phyloP scores from a whole-genome alignment of 2,113 vertebrate genomes.

The Apteryx owenii region DNA sequence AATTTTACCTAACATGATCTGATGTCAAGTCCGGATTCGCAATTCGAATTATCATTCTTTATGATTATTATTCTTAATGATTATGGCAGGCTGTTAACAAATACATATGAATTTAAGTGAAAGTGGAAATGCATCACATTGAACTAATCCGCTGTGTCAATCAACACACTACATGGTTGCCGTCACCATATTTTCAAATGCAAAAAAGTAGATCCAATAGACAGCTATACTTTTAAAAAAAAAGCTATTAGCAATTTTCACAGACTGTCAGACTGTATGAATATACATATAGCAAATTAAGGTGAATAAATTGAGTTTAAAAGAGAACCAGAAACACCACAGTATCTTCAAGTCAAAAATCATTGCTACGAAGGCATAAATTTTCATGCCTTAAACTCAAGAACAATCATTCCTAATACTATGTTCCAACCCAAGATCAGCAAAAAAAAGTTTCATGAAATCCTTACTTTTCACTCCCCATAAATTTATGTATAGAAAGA shows the following conservation, averaged over 20 bases:
- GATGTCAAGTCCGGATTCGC: neutral
- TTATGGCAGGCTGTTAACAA: neutral
- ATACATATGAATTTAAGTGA: no score
- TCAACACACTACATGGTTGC: neutral
- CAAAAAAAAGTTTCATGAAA: neutral
- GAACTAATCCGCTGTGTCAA: neutral
- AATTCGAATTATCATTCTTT: fast-evolving
- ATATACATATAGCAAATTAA: neutral
- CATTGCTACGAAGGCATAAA: neutral
- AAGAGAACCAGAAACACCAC: neutral
- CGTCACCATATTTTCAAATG: neutral
- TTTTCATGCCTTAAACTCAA: neutral
- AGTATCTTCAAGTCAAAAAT: neutral
- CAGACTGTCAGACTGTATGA: neutral
- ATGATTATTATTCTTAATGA: no score
- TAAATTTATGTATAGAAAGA: neutral
- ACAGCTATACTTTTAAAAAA: fast-evolving
- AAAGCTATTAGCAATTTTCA: neutral
- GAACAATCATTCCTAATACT: neutral
- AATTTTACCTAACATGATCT: fast-evolving
- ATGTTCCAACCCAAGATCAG: neutral
- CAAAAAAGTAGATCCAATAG: neutral
- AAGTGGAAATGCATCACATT: fast-evolving
- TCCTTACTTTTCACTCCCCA: neutral
- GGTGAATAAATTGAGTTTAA: neutral